Evolutionary conservation across 2,888 invertebrate species (phyloP).

Genomic region (Aphodius granarius): DNA sequence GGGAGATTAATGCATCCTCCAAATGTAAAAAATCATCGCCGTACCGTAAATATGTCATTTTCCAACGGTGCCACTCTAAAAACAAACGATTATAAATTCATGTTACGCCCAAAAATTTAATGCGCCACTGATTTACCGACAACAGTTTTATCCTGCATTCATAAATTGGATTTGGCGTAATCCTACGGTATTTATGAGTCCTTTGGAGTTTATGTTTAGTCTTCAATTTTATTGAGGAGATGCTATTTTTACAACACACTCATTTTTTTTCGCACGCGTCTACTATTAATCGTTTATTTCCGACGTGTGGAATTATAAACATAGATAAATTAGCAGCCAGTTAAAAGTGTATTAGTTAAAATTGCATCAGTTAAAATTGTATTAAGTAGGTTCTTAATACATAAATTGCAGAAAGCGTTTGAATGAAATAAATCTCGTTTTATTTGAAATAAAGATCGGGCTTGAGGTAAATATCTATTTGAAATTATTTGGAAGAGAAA

Average conservation of each 20-base stretch:
- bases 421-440: too few species aligned
- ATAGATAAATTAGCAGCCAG: neutral
- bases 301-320: neutral
- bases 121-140: neutral
- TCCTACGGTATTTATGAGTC: neutral
- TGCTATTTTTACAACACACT: neutral
- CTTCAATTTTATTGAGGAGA: neutral
- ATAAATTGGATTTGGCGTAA: neutral
- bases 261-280: neutral
- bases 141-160: neutral
- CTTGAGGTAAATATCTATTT: too few species aligned
- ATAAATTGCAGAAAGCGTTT: too few species aligned
- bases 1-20: neutral
- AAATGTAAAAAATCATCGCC: neutral
- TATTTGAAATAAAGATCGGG: too few species aligned
- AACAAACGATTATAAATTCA: neutral
- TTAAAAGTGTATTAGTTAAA: too few species aligned
- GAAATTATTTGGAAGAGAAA: too few species aligned
- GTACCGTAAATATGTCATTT: neutral
- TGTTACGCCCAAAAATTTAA: neutral
- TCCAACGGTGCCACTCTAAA: neutral
- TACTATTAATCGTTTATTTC: neutral
- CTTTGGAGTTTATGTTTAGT: neutral
- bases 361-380: neutral
- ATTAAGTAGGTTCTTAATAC: neutral